Evolutionary conservation across 2,888 invertebrate genomes (phyloP).

Genomic region (Cloeon dipterum): DNA sequence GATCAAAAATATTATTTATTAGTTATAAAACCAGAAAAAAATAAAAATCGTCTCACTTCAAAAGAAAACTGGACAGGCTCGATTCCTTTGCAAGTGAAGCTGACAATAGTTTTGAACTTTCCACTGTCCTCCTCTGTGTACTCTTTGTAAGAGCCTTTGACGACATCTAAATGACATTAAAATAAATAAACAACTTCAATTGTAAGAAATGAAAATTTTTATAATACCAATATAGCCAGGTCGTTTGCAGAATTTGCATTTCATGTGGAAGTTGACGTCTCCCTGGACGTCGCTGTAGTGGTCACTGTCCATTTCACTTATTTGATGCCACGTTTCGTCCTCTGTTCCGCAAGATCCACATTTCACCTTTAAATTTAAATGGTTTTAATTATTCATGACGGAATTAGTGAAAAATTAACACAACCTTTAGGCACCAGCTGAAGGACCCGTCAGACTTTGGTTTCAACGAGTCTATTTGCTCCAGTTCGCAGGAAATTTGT

Average conservation of each 20-base stretch:
- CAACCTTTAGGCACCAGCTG: too few species aligned
- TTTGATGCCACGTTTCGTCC: background rate
- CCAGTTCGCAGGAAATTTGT: background rate
- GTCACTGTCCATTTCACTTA: background rate
- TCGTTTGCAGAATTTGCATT: conserved; percentile 1
- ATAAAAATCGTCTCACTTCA: background rate
- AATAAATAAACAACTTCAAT: too few species aligned
- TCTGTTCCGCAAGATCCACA: background rate
- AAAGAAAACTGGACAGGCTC: background rate
- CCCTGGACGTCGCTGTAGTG: background rate
- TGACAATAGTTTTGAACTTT: background rate
- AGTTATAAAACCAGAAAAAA: background rate
- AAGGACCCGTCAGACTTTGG: too few species aligned
- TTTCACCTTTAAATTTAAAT: background rate
- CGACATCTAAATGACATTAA: background rate
- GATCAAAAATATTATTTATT: background rate
- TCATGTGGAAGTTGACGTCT: background rate
- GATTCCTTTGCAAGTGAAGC: background rate
- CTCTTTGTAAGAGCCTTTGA: background rate
- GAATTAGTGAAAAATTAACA: too few species aligned
- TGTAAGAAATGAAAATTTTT: background rate
- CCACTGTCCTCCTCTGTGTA: background rate
- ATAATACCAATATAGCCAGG: background rate
- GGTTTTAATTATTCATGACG: background rate
- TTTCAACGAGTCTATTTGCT: background rate